Evolutionary conservation across 2,888 invertebrate species (phyloP).

Genomic region (Patella depressa): DNA sequence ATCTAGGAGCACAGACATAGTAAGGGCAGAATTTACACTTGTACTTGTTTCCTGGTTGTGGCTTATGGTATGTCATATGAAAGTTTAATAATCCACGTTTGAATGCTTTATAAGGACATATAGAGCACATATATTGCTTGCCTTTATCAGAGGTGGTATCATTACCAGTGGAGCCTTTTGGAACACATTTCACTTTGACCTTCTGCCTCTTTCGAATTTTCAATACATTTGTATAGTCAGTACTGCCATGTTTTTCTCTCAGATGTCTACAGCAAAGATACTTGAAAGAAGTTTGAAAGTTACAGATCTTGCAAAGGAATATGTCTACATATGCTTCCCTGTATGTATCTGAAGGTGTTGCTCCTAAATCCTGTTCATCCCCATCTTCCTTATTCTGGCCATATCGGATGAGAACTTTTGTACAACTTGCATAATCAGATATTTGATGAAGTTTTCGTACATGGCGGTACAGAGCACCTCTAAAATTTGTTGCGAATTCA

Average conservation of each 20-base stretch:
- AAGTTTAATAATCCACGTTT: constrained; percentile 65
- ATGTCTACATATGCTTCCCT: constrained; percentile 36
- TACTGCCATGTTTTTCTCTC: constrained; percentile 49
- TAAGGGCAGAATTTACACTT: constrained; percentile 87
- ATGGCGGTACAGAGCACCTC: constrained; percentile 69
- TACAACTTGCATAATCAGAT: constrained; percentile 45
- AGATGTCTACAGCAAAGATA: constrained; percentile 55
- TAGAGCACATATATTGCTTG: constrained; percentile 74
- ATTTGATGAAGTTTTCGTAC: constrained; percentile 52
- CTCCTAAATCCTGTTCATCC: background rate
- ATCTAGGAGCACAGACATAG: constrained; percentile 76
- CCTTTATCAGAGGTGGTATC: constrained; percentile 9
- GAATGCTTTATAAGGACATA: constrained; percentile 79
- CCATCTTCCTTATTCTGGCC: constrained; percentile 7
- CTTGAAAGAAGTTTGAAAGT: constrained; percentile 50
- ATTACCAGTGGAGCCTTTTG: background rate
- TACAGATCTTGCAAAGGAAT: constrained; percentile 54
- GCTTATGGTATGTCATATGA: constrained; percentile 80
- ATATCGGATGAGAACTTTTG: constrained; percentile 46
- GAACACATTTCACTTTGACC: constrained; percentile 17
- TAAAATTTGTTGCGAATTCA: constrained; percentile 69
- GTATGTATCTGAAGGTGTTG: constrained; percentile 14
- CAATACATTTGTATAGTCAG: constrained; percentile 45
- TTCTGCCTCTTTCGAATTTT: constrained; percentile 28
- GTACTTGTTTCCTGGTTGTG: constrained; percentile 78